phyloP scores from a whole-genome alignment of 2,888 invertebrate species.

The Dryocosmus kuriphilus region DNA sequence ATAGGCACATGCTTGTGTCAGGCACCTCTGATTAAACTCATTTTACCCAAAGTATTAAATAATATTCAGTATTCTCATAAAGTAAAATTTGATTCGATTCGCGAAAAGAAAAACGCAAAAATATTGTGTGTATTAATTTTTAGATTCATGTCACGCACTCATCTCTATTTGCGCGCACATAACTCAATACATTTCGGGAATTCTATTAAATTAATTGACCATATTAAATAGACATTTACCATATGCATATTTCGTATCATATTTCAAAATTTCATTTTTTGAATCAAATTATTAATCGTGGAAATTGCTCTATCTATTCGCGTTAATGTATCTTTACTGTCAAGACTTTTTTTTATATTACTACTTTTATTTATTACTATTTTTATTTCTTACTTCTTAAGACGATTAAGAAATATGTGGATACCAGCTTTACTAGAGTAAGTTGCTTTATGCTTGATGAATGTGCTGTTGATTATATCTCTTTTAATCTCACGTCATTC shows the following conservation, averaged over 20 bases:
- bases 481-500: conserved; percentile 8
- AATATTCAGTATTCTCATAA: neutral
- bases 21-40: neutral
- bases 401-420: neutral
- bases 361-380: no score
- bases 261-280: no score
- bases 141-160: neutral
- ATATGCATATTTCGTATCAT: no score
- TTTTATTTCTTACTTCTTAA: neutral
- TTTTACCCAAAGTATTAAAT: neutral
- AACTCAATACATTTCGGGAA: neutral
- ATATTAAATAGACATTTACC: no score
- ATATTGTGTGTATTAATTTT: neutral
- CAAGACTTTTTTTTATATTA: no score
- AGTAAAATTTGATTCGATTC: neutral
- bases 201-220: neutral
- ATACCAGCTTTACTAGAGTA: neutral
- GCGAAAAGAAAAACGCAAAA: neutral
- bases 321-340: no score
- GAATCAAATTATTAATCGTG: no score
- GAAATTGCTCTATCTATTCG: no score
- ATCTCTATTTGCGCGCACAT: neutral
- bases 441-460: neutral
- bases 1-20: conserved; percentile 43
- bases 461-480: neutral